Base-by-base conservation (phyloP, 2,797 vertebrate genomes). In the Lithobates pipiens region DNA sequence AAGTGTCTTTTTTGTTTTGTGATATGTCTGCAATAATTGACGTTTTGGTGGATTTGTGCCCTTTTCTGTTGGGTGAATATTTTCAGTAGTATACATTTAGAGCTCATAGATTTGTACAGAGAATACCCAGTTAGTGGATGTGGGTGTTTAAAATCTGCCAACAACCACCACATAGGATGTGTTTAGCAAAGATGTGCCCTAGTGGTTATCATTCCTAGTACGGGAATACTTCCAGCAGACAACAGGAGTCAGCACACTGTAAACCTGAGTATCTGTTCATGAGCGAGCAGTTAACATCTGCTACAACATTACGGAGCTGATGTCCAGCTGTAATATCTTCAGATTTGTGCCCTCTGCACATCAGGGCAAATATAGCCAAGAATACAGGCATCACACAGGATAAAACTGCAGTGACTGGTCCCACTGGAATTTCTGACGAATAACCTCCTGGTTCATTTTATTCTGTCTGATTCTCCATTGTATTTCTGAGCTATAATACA, bases 391-490 rank as follows among this genome's bases (percentile, higher is more conserved):
- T 54, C 67, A 57, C 78, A 71, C 0, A n/a, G n/a, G 68, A 80
- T 71, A 71, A 54, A 70, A 57, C 16, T 11, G 18, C n/a, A 50
- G 32, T 23, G 27, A 54, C 11, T 21, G 44, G 42, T 72, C 67
- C 79, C 50, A 61, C 32, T 21, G 54, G 79, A 18, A 29, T 71
- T 34, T 25, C n/a, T 25, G 27, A 57, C 27, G 23, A 82, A 54
- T 61, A 34, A 57, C 34, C 80, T 25, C 23, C 70, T 29, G 70
- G 32, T 82, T 44, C 3, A 16, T n/a, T 54, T 44, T 13, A 61
- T 82, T 44, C 80, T 34, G 18, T 4, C 15, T 36, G 70, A 27
- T 34, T 82, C 70, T 29, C 54, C 36, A 63, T 61, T 57, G 68
- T 34, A 44, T 21, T 68, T 50, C 4, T 57, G 2, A 80, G 57